Percentiles rank a stretch among this genome's conserved stretches.
Evolutionary conservation across 2,797 vertebrate genomes (phyloP).

Genomic region (Lacerta viridis): DNA sequence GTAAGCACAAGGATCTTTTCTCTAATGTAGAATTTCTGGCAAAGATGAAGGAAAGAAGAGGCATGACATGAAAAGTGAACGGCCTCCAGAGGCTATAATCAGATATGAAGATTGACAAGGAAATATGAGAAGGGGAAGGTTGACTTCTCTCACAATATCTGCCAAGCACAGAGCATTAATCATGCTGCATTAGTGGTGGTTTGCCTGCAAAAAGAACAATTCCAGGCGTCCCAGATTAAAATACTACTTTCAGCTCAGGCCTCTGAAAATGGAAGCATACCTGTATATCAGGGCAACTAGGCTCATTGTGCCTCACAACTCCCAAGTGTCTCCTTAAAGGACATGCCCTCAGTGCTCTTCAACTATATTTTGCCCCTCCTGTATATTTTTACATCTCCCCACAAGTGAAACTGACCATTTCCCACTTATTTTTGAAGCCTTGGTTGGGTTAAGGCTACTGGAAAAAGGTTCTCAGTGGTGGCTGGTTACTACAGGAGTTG

Average conservation of each 20-base stretch:
- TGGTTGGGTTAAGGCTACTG: background rate
- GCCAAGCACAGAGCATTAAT: constrained; percentile 50
- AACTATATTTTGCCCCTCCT: background rate
- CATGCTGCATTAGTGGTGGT: constrained; percentile 47
- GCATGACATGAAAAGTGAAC: constrained; percentile 27
- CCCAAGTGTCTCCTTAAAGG: background rate
- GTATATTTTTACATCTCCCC: background rate
- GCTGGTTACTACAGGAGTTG: too few species aligned
- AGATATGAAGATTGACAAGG: constrained; percentile 32
- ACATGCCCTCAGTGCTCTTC: background rate
- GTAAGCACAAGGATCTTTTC: constrained; percentile 31
- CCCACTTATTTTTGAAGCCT: background rate
- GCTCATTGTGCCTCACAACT: too few species aligned
- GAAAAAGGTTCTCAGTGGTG: too few species aligned
- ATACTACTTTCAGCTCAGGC: constrained; percentile 1
- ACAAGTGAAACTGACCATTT: background rate
- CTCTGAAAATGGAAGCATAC: too few species aligned
- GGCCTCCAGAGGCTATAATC: constrained; percentile 48
- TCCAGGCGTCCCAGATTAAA: constrained; percentile 1
- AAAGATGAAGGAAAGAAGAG: constrained; percentile 39
- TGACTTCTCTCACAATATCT: constrained; percentile 38
- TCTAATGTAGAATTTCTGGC: constrained; percentile 34
- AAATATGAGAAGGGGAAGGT: constrained; percentile 49
- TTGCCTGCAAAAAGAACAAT: constrained; percentile 39
- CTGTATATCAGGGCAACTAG: background rate